Percentiles rank a stretch among this genome's conserved stretches.
Evolutionary conservation across 2,888 invertebrate genomes (phyloP).

Genomic region (Ceratothoa steindachneri): DNA sequence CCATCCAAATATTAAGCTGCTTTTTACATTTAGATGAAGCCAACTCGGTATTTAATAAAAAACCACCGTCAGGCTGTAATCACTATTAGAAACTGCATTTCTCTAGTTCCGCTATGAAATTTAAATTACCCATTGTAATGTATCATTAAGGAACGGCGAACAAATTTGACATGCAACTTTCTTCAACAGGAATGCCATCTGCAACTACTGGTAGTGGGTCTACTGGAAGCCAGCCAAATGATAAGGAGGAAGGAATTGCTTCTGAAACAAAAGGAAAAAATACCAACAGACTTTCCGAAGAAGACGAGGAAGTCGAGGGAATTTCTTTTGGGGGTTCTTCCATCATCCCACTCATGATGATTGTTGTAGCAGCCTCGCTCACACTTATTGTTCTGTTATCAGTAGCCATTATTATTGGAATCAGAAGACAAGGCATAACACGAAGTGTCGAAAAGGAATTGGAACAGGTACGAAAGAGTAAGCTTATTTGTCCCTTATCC

Average conservation of each 20-base stretch:
- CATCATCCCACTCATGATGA: constrained; percentile 29
- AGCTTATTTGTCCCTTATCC: no score
- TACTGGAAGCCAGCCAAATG: constrained; percentile 19
- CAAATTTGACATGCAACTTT: no score
- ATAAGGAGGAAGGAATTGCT: constrained; percentile 16
- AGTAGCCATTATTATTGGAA: constrained; percentile 23
- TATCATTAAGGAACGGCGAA: no score
- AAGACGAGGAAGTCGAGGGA: background rate
- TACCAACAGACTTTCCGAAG: background rate
- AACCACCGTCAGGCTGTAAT: no score
- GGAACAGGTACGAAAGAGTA: constrained; percentile 24
- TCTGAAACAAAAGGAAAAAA: background rate
- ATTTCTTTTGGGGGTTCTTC: background rate
- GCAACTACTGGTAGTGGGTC: constrained; percentile 1
- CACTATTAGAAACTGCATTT: no score
- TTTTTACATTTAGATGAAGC: no score
- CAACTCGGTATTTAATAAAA: no score
- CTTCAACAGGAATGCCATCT: constrained; percentile 7
- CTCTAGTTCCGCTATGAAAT: no score
- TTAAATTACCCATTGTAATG: no score
- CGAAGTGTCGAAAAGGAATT: constrained; percentile 20
- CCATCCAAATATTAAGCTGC: no score
- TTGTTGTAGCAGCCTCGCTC: constrained; percentile 27
- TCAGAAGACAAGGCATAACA: constrained; percentile 20
- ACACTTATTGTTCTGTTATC: constrained; percentile 26